phyloP scores from a whole-genome alignment of 2,113 vertebrate genomes.

The Pipra filicauda region DNA sequence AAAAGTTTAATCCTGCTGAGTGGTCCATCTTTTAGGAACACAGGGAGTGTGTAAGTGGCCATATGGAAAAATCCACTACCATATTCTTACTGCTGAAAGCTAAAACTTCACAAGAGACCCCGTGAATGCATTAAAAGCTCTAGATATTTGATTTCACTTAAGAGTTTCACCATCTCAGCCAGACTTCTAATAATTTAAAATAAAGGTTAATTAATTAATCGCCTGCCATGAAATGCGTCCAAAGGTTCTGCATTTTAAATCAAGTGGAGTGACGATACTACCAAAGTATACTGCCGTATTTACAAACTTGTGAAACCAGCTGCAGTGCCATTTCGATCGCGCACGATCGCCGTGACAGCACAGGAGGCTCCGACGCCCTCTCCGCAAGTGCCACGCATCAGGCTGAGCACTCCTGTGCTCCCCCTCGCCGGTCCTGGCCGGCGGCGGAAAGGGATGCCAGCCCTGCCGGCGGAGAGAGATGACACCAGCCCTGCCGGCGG shows the following conservation, averaged over 20 bases:
- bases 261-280: background rate
- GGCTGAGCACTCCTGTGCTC: background rate
- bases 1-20: background rate
- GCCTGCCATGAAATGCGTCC: background rate
- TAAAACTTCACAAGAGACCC: conserved; percentile 27
- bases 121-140: background rate
- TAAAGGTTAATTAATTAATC: background rate
- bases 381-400: fast-evolving
- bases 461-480: background rate
- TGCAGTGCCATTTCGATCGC: background rate
- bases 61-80: conserved; percentile 43
- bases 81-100: background rate
- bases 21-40: background rate
- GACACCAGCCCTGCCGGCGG: too few relatives aligned
- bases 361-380: background rate
- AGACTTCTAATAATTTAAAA: background rate
- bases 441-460: background rate
- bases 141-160: background rate
- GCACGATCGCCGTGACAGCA: background rate
- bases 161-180: background rate
- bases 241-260: background rate
- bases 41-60: background rate
- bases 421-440: background rate
- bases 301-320: background rate
- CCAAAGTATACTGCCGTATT: fast-evolving